phyloP scores from a whole-genome alignment of 2,797 vertebrate species.

The Cynodonichthys magdalenae region DNA sequence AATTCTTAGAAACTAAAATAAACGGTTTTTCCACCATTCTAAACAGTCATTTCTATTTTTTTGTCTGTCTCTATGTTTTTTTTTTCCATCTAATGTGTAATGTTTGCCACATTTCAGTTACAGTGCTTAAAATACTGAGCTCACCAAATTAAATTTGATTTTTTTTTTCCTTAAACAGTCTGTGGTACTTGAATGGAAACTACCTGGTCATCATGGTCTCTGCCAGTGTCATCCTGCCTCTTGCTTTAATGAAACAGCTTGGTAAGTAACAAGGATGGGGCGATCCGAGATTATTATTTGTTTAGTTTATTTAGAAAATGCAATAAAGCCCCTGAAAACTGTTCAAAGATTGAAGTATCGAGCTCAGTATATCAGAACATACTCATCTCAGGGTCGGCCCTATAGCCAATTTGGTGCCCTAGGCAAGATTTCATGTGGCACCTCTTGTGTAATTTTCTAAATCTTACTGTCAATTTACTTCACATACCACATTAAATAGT shows the following conservation, averaged over 20 bases:
- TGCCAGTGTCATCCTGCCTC: conserved; percentile 86
- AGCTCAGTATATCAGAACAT: no score
- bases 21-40: background rate
- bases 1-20: background rate
- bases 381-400: no score
- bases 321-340: background rate
- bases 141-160: conserved; percentile 50
- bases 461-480: no score
- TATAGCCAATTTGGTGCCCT: no score
- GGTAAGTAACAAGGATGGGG: conserved; percentile 82
- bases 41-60: conserved; percentile 14
- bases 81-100: background rate
- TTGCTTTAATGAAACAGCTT: conserved; percentile 97
- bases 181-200: conserved; percentile 97
- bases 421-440: no score
- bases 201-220: conserved; percentile 96
- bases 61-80: background rate
- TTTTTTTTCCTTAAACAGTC: conserved; percentile 72
- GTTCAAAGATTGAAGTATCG: no score
- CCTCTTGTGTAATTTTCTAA: no score
- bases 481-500: no score
- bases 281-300: background rate
- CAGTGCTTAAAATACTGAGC: conserved; percentile 36
- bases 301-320: background rate
- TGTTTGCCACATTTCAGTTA: conserved; percentile 21